Conservation (phyloP, 2,888 invertebrate species). For the Chrysopilus asiliformis region DNA sequence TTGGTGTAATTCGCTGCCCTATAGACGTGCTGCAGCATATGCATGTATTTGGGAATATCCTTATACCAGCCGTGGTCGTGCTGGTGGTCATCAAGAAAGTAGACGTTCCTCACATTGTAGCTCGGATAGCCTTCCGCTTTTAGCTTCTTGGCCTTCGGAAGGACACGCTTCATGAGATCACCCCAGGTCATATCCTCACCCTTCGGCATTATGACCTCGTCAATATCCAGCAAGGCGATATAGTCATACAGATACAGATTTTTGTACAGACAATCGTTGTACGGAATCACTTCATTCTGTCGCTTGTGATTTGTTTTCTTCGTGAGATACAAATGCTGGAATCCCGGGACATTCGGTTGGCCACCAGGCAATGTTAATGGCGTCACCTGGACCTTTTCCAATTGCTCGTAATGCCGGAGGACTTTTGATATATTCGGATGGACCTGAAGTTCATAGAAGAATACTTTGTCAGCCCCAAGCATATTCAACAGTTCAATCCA, state of each 20-base stretch:
- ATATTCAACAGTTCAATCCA: slow-evolving; percentile 83
- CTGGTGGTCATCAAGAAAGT: slow-evolving; percentile 78
- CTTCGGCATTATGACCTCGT: slow-evolving; percentile 88
- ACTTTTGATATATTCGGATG: slow-evolving; percentile 86
- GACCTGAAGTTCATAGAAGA: slow-evolving; percentile 81
- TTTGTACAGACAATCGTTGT: slow-evolving; percentile 91
- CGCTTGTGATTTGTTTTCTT: slow-evolving; percentile 88
- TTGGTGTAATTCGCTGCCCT: slow-evolving; percentile 83
- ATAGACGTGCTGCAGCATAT: slow-evolving; percentile 87
- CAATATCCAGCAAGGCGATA: slow-evolving; percentile 82
- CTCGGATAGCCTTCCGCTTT: slow-evolving; percentile 45
- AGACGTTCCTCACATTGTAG: slow-evolving; percentile 83
- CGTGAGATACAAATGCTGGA: slow-evolving; percentile 78
- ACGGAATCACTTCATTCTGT: slow-evolving; percentile 88
- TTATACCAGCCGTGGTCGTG: slow-evolving; percentile 68
- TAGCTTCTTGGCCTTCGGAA: slow-evolving; percentile 53
- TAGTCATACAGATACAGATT: slow-evolving; percentile 82
- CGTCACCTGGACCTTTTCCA: slow-evolving; percentile 59
- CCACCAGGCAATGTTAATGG: slow-evolving; percentile 77
- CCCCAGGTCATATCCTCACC: slow-evolving; percentile 58
- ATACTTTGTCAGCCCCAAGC: slow-evolving; percentile 82
- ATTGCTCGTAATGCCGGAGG: slow-evolving; percentile 45
- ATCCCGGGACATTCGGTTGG: slow-evolving; percentile 77
- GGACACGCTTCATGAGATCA: slow-evolving; percentile 58
- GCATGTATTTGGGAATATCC: slow-evolving; percentile 74